Base-by-base conservation (phyloP, 2,888 invertebrate species). In the Cheilosia scutellata region DNA sequence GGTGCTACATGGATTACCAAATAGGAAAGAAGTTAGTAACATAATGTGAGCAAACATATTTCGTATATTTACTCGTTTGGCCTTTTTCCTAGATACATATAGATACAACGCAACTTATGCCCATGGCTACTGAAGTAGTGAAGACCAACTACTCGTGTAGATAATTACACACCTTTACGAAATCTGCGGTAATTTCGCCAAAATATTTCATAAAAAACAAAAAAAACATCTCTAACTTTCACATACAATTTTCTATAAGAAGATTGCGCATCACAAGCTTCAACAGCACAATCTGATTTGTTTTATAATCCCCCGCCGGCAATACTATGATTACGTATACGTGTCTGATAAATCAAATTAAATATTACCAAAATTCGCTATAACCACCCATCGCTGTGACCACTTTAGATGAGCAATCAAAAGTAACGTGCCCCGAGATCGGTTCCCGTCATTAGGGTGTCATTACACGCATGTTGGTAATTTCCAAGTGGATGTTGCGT, bases 301-400 rank as follows among this genome's bases (percentile, higher is more conserved):
- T 68, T 77, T 70, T n/a, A 53, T 68, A 37, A 16, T 27, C 20
- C 40, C 20, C 57, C 25, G 16, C 5, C 25, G 27, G 42, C 53
- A 40, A 53, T 49, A 37, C n/a, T 16, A 7, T 16, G 40, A 63
- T 49, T 40, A 37, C 40, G 33, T 44, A 29, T 37, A 27, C 44
- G 60, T n/a, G 27, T 62, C 20, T 57, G 66, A 47, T 65, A 47
- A 47, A 75, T 75, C 63, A 58, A 66, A 77, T 53, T 44, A 60
- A 51, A 33, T 53, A 53, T 53, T 60, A 60, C 47, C 49, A 51
- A 74, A 75, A 57, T 47, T 20, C n/a, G 29, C 40, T 9, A 25
- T 5, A 37, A 31, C 37, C 16, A 11, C 13, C 51, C 53, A 40
- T 37, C 47, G 25, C 13, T 31, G 5, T 47, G 6, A 31, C 47